Evolutionary conservation across 2,113 vertebrate species (phyloP), one percentile per base, ranked within the genome.

Genomic region (Nothocercus nigrocapillus): DNA sequence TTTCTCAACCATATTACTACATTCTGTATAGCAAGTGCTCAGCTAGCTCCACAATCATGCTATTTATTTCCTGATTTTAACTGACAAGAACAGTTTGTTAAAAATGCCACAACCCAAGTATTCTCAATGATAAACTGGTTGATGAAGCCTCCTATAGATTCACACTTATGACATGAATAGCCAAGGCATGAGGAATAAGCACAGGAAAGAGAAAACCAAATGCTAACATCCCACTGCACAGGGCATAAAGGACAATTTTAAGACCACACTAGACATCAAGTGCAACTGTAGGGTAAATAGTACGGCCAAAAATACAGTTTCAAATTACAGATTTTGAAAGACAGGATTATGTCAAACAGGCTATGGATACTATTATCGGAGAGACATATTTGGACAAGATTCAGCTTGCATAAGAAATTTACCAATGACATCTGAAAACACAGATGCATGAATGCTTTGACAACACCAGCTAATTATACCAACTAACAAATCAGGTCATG

Each of bases 301-400:
- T 1, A 19, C 63, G 32, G 47, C 70, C 51, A 61, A n/a, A 49
- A 59, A 5, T 1, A 45, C 6, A 66, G 30, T 63, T 49, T 87
- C 27, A 28, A 77, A 70, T 3, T 5, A 63, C 79, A 78, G 70
- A 54, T 82, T 89, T 53, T 44, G 53, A 82, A 84, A 75, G 77
- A 67, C 47, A 73, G 51, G 36, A 89, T 67, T 36, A 36, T 2
- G 1, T 74, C 78, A 89, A 67, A 74, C 76, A 92, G 38, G 69
- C 94, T 67, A 75, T 27, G 63, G 81, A 82, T 45, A 87, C 70
- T 54, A 77, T 82, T 40, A 73, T 4, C 22, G 69, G 38, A 51
- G 24, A 88, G 32, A 93, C 91, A 92, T 38, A 93, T 63, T 56
- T 95, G 85, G 72, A 82, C 82, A 88, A 85, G 91, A 95, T 91